phyloP scores from a whole-genome alignment of 2,113 vertebrate genomes.

The Tychaedon coryphoeus region DNA sequence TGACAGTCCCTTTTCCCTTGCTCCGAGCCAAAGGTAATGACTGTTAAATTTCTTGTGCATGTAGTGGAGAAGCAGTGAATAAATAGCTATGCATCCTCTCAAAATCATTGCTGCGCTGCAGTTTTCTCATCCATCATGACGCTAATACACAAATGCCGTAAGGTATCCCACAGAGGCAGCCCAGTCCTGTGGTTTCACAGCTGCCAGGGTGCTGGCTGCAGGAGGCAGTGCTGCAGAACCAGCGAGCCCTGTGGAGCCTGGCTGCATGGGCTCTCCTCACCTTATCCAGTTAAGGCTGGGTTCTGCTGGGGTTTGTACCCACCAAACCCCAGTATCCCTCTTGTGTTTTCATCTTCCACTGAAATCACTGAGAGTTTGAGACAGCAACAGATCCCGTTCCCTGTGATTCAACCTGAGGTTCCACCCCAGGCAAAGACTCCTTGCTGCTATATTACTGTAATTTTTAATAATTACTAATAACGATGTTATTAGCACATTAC shows the following conservation, averaged over 20 bases:
- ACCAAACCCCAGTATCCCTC: background rate
- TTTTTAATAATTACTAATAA: background rate
- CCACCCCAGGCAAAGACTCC: background rate
- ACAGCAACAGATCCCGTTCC: rapidly evolving
- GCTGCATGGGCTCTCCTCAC: background rate
- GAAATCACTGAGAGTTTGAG: background rate
- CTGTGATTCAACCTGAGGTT: background rate
- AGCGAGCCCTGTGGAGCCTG: rapidly evolving
- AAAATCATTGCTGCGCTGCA: background rate
- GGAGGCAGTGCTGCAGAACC: background rate
- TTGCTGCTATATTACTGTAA: background rate
- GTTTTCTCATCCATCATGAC: background rate
- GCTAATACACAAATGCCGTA: background rate
- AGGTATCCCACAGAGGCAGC: background rate
- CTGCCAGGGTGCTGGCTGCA: background rate
- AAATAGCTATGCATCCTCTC: background rate
- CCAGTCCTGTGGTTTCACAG: background rate
- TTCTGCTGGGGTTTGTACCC: background rate
- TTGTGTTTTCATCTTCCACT: background rate
- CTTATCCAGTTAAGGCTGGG: background rate
- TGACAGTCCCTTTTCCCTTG: background rate
- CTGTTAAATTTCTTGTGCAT: background rate
- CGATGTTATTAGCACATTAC: background rate
- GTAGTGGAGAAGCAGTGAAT: background rate
- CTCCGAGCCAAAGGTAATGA: background rate